Evolutionary conservation across 2,888 invertebrate species (phyloP), one percentile per base, ranked within the genome.

Genomic region (Diarsia dahlii): DNA sequence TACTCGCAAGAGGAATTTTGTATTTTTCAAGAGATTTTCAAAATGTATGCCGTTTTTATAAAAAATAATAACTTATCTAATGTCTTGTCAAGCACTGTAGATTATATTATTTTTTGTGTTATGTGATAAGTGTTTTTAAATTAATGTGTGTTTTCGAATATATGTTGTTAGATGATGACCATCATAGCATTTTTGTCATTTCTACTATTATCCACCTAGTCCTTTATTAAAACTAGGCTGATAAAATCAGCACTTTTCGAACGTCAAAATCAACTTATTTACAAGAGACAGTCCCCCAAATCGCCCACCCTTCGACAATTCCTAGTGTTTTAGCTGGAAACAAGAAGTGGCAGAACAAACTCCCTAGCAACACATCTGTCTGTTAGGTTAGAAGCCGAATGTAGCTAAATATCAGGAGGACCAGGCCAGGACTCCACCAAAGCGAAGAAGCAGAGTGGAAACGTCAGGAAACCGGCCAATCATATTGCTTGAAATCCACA

Each of bases 131-230:
- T 39, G n/a, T 66, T 73, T 73, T 48, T 20, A 62, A 78, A 66
- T 71, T 39, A n/a, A 56, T 52, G 20, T 62, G 66, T 66, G 28
- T 69, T 54, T 62, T 62, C 3, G 67, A 79, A 69, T 80, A 80
- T 45, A 80, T 46, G 28, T 15, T 73, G 52, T n/a, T 77, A 34
- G 9, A 63, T 70, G n/a, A 28, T 5, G 6, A 34, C 13, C 9
- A 34, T 18, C 13, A 34, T 23, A 12, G 46, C 46, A 34, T 65
- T 78, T 77, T 58, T 48, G 63, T 72, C 4, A 28, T 48, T 64
- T 34, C 10, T n/a, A 12, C 28, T 13, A 20, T 70, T 9, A 64
- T 3, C 1, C 2, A 52, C 12, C 52, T 10, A 28, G 28, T 28
- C 28, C 28, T 28, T 28, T 28, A 28, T 28, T 28, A 1, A 28